A percentile compares a stretch with the other conserved stretches of the same genome.
phyloP scores from a whole-genome alignment of 1,140 invertebrate species.

The Scaptomyza montana region DNA sequence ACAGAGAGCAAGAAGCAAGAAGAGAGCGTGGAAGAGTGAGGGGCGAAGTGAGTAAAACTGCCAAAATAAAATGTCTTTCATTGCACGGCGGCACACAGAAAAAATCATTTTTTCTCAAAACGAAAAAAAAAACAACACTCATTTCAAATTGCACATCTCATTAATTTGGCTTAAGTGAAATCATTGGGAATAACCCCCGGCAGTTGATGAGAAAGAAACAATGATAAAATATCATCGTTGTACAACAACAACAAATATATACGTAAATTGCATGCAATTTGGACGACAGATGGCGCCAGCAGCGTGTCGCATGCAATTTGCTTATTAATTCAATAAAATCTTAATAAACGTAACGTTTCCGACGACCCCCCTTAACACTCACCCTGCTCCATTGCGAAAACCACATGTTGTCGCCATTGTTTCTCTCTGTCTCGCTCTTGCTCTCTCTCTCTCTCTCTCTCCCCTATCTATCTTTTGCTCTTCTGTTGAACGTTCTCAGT shows the following conservation, averaged over 20 bases:
- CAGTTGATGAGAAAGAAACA: constrained; percentile 33
- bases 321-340: constrained; percentile 79
- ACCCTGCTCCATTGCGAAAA: constrained; percentile 45
- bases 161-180: constrained; percentile 35
- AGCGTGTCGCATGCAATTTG: constrained; percentile 79
- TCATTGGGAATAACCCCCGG: constrained; percentile 49
- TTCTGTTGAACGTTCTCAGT: constrained; percentile 14
- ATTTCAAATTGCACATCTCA: constrained; percentile 60
- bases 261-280: constrained; percentile 59
- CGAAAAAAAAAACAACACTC: constrained; percentile 31
- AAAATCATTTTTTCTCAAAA: constrained; percentile 32
- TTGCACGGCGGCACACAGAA: constrained; percentile 23
- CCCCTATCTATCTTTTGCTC: constrained; percentile 1
- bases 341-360: constrained; percentile 57
- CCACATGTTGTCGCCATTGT: constrained; percentile 62
- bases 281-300: constrained; percentile 73
- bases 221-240: constrained; percentile 28
- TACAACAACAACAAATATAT: not conserved
- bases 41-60: constrained; percentile 42
- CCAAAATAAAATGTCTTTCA: constrained; percentile 75
- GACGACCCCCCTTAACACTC: not conserved
- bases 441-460: not conserved
- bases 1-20: constrained; percentile 6
- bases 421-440: not conserved
- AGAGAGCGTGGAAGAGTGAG: constrained; percentile 22